These are phyloP conservation scores for Drosophila austrosaltans DNA, from an alignment of 2,888 invertebrate species.

Conservation along the genomic window DNA sequence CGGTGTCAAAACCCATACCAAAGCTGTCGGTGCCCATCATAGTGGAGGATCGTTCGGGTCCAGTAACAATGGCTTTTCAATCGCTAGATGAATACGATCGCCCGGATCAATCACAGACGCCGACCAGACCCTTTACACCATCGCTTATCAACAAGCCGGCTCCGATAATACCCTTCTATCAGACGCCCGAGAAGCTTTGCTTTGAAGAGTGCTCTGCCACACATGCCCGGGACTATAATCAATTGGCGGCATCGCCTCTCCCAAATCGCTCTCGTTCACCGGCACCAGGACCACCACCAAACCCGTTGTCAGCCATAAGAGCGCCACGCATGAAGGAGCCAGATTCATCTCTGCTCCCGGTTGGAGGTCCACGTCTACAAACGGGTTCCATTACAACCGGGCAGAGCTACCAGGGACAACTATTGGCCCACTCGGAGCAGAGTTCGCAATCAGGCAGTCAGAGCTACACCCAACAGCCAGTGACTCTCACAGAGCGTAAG, in stretches of 20 bases:
- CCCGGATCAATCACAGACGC: constrained; percentile 79
- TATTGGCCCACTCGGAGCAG: constrained; percentile 84
- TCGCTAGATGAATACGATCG: constrained; percentile 86
- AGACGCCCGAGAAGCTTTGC: constrained; percentile 87
- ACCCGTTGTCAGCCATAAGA: constrained; percentile 86
- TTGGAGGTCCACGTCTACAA: constrained; percentile 69
- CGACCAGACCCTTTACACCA: constrained; percentile 87
- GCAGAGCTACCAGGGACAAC: constrained; percentile 82
- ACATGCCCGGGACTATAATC: constrained; percentile 86
- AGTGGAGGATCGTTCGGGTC: constrained; percentile 84
- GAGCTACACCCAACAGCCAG: constrained; percentile 84
- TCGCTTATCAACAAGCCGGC: constrained; percentile 89
- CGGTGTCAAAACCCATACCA: constrained; percentile 15
- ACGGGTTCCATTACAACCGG: constrained; percentile 83
- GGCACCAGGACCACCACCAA: constrained; percentile 89
- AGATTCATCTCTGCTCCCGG: constrained; percentile 62
- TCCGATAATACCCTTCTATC: constrained; percentile 90
- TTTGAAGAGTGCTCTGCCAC: constrained; percentile 87
- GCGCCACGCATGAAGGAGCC: constrained; percentile 87
- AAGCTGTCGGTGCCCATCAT: constrained; percentile 79
- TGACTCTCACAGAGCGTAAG: constrained; percentile 84
- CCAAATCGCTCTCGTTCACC: constrained; percentile 88
- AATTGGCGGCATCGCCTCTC: constrained; percentile 87
- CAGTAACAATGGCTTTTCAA: constrained; percentile 87
- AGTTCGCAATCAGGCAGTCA: constrained; percentile 84